A percentile compares a stretch with the other conserved stretches of the same genome.
phyloP scores from a whole-genome alignment of 2,797 vertebrate genomes.

The Danio albolineatus region DNA sequence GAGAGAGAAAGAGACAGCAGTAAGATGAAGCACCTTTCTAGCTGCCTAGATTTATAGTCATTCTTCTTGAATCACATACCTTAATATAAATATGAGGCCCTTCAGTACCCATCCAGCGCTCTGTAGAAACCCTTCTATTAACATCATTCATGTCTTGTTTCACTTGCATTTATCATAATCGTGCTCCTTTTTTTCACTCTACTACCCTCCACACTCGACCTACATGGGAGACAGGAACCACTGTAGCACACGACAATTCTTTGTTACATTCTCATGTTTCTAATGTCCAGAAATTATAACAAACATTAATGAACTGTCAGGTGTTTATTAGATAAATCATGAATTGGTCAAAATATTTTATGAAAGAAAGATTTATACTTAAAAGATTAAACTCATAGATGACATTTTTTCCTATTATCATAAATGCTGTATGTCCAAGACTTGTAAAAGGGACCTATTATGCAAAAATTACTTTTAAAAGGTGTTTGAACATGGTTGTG shows the following conservation, averaged over 20 bases:
- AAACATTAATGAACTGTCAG: too few relatives aligned
- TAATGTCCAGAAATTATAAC: neutral
- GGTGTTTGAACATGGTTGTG: too few relatives aligned
- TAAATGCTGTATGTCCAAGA: too few relatives aligned
- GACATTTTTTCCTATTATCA: too few relatives aligned
- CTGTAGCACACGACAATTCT: neutral
- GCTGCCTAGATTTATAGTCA: slow-evolving; percentile 36
- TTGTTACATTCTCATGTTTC: neutral
- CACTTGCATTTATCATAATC: slow-evolving; percentile 2
- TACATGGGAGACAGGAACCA: neutral
- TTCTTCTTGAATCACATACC: slow-evolving; percentile 35
- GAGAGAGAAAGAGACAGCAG: neutral
- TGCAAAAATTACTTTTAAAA: too few relatives aligned
- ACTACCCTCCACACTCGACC: neutral
- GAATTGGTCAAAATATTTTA: too few relatives aligned
- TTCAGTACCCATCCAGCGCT: slow-evolving; percentile 8
- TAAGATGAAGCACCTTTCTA: slow-evolving; percentile 13
- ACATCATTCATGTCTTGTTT: slow-evolving; percentile 35
- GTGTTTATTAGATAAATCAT: too few relatives aligned
- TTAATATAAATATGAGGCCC: slow-evolving; percentile 38
- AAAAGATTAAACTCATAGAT: too few relatives aligned
- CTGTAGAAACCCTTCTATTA: slow-evolving; percentile 25
- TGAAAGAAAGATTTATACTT: too few relatives aligned
- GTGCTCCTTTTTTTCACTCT: neutral
- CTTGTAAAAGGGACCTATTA: too few relatives aligned